A percentile compares a stretch with the other conserved stretches of the same genome.
Conservation (phyloP, 2,113 vertebrate genomes). For the Pygoscelis adeliae region DNA sequence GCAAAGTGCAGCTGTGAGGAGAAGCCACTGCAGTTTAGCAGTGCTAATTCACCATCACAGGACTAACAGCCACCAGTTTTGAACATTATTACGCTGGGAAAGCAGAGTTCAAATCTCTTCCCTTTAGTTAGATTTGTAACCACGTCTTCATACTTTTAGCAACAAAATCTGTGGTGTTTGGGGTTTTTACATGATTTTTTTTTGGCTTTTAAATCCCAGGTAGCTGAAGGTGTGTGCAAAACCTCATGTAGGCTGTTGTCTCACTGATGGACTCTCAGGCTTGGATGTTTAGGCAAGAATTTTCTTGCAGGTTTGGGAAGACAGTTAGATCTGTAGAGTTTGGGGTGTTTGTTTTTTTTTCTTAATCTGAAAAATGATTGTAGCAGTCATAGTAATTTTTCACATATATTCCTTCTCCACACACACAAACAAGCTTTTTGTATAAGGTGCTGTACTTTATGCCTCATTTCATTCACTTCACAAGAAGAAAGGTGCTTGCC, state of each 20-base stretch:
- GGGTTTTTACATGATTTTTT: accelerated
- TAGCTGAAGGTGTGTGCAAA: neutral
- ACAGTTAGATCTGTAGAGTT: neutral
- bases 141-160: neutral
- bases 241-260: neutral
- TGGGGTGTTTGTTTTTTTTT: neutral
- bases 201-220: neutral
- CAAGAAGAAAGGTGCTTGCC: neutral
- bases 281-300: neutral
- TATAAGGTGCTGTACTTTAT: neutral
- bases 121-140: neutral
- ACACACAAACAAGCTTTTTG: neutral
- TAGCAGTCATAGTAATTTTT: neutral
- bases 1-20: neutral
- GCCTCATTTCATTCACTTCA: constrained; percentile 51
- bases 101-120: neutral
- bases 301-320: neutral
- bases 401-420: neutral
- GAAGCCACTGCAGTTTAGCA: neutral
- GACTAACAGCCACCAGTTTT: too few relatives aligned
- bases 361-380: neutral
- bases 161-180: neutral
- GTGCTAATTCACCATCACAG: neutral
- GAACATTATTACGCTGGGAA: neutral
- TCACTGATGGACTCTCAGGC: neutral